Conservation (phyloP, 1,140 invertebrate genomes). For the Camponotus floridanus region DNA sequence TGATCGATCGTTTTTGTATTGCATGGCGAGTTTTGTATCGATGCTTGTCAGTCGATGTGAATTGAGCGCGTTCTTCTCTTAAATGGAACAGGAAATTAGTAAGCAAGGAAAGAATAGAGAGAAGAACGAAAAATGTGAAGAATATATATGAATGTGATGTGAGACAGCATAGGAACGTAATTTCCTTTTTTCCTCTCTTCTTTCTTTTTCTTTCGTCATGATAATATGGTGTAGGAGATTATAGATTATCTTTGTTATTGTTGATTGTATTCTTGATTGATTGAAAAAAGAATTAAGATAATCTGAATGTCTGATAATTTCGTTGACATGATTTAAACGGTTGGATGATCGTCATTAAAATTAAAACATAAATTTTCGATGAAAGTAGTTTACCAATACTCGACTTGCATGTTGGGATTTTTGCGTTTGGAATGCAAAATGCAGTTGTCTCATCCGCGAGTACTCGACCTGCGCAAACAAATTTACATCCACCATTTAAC, state of each 20-base stretch:
- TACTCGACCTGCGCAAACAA: constrained; percentile 57
- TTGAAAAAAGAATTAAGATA: background rate
- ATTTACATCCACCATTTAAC: constrained; percentile 57
- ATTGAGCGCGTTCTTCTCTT: background rate
- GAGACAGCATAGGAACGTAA: background rate
- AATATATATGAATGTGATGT: background rate
- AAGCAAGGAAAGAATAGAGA: background rate
- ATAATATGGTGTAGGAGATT: background rate
- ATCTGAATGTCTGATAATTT: constrained; percentile 31
- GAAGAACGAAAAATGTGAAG: background rate
- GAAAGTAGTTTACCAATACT: constrained; percentile 55
- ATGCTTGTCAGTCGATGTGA: constrained; percentile 37
- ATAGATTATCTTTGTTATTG: background rate
- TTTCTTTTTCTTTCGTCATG: constrained; percentile 15
- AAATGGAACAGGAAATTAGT: background rate
- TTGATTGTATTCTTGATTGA: constrained; percentile 6
- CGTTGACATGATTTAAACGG: constrained; percentile 25
- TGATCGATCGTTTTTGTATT: constrained; percentile 37
- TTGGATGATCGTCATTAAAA: constrained; percentile 30
- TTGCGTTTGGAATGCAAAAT: constrained; percentile 58
- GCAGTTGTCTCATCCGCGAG: constrained; percentile 55
- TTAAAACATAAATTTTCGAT: constrained; percentile 39
- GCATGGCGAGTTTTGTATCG: constrained; percentile 24
- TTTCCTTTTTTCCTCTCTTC: constrained; percentile 40
- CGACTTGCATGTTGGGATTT: constrained; percentile 47